Conservation (phyloP, 2,797 vertebrate genomes). For the Chrysocyon brachyurus region DNA sequence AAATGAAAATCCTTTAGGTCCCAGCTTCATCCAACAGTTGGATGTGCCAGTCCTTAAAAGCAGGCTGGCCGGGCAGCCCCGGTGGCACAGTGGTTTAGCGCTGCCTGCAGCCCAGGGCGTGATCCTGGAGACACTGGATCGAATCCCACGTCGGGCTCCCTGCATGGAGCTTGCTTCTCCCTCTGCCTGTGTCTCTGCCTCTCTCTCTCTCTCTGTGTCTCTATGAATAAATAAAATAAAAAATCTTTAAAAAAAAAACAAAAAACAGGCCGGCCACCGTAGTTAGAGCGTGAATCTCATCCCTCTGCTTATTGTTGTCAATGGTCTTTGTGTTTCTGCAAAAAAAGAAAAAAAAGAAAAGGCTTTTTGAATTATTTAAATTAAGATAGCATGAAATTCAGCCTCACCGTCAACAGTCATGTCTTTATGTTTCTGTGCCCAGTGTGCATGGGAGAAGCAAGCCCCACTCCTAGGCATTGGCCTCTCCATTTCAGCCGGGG, state of each 20-base stretch:
- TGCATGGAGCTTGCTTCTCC: too few species aligned
- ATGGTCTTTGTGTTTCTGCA: neutral
- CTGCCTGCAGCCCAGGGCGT: too few species aligned
- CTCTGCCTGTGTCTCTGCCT: too few species aligned
- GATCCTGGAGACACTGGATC: too few species aligned
- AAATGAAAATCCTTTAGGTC: neutral
- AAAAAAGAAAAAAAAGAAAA: neutral
- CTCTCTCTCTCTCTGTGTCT: too few species aligned
- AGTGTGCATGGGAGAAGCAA: neutral
- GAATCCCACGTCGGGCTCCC: too few species aligned
- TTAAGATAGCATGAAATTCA: neutral
- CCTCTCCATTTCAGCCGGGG: neutral
- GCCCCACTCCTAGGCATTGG: rapidly evolving
- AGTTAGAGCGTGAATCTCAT: rapidly evolving
- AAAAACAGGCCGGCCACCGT: neutral
- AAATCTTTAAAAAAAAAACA: too few species aligned
- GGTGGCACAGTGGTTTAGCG: too few species aligned
- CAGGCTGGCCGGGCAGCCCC: neutral
- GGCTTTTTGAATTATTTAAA: neutral
- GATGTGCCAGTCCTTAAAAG: neutral
- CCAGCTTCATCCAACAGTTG: neutral
- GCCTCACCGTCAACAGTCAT: neutral
- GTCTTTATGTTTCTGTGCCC: neutral
- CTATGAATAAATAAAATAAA: too few species aligned
- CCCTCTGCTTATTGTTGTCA: neutral